phyloP scores from a whole-genome alignment of 2,797 vertebrate genomes.

The Danio kyathit region DNA sequence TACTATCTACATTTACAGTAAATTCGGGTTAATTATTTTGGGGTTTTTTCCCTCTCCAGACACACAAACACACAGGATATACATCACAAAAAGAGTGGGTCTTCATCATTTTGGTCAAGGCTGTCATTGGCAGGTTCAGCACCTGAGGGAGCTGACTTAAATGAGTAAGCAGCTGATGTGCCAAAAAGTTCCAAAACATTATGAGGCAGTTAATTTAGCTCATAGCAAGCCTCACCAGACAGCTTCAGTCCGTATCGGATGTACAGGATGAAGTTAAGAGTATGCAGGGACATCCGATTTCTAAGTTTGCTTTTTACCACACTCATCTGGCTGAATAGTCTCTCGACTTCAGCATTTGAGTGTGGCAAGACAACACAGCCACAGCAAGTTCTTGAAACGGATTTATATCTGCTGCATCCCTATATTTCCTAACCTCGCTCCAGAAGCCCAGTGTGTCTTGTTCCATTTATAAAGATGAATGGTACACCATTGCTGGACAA shows the following conservation, averaged over 20 bases:
- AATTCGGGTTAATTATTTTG: background rate
- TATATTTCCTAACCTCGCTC: slow-evolving; percentile 1
- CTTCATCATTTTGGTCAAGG: slow-evolving; percentile 18
- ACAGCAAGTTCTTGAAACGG: slow-evolving; percentile 12
- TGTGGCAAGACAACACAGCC: slow-evolving; percentile 19
- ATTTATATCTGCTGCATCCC: background rate
- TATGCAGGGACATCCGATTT: slow-evolving; percentile 50
- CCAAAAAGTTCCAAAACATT: slow-evolving; percentile 57
- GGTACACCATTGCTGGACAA: background rate
- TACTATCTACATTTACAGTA: no score
- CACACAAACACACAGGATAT: background rate
- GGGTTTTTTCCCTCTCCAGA: background rate
- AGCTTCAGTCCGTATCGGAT: slow-evolving; percentile 57
- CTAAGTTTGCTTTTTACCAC: slow-evolving; percentile 51
- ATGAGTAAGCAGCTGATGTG: slow-evolving; percentile 50
- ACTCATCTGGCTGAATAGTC: slow-evolving; percentile 41
- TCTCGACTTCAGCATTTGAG: slow-evolving; percentile 17
- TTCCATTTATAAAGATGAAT: slow-evolving; percentile 12
- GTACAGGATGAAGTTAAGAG: slow-evolving; percentile 53
- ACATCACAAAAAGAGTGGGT: slow-evolving; percentile 32
- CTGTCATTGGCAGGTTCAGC: slow-evolving; percentile 42
- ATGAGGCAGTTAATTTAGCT: slow-evolving; percentile 57
- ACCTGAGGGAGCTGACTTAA: slow-evolving; percentile 49
- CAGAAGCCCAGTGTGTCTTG: slow-evolving; percentile 3
- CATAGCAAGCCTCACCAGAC: slow-evolving; percentile 57